phyloP scores from a whole-genome alignment of 1,140 invertebrate genomes.

The Ooceraea biroi region DNA sequence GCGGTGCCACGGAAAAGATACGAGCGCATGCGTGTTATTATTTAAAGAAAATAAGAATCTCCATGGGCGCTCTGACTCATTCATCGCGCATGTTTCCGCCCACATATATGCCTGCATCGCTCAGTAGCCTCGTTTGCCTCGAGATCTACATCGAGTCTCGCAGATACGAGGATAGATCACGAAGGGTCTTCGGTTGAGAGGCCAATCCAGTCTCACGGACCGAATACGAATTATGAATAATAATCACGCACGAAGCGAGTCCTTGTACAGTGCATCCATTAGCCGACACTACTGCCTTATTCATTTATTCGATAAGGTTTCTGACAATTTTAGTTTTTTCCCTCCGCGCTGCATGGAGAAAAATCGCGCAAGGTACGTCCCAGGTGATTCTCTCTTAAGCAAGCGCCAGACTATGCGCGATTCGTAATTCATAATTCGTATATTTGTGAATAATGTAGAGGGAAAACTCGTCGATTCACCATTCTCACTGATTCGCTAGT shows the following conservation, averaged over 20 bases:
- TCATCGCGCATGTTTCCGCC: constrained; percentile 30
- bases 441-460: too few species aligned
- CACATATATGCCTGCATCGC: constrained; percentile 36
- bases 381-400: too few species aligned
- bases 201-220: too few species aligned
- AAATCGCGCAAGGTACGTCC: too few species aligned
- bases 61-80: constrained; percentile 33
- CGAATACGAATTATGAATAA: constrained; percentile 4
- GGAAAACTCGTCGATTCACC: too few species aligned
- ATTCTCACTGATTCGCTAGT: too few species aligned
- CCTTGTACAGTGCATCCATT: not conserved
- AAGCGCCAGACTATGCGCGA: too few species aligned
- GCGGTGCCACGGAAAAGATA: not conserved
- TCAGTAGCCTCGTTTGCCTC: constrained; percentile 9
- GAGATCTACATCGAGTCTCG: not conserved
- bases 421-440: too few species aligned
- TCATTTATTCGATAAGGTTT: not conserved
- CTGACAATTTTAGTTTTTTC: not conserved
- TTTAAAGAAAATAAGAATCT: not conserved
- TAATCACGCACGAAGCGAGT: not conserved
- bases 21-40: not conserved
- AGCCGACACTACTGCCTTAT: not conserved
- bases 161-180: too few species aligned
- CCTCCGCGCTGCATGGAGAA: too few species aligned
- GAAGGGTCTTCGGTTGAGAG: too few species aligned